phyloP scores from a whole-genome alignment of 1,140 invertebrate species.

The Drosophila parvula region DNA sequence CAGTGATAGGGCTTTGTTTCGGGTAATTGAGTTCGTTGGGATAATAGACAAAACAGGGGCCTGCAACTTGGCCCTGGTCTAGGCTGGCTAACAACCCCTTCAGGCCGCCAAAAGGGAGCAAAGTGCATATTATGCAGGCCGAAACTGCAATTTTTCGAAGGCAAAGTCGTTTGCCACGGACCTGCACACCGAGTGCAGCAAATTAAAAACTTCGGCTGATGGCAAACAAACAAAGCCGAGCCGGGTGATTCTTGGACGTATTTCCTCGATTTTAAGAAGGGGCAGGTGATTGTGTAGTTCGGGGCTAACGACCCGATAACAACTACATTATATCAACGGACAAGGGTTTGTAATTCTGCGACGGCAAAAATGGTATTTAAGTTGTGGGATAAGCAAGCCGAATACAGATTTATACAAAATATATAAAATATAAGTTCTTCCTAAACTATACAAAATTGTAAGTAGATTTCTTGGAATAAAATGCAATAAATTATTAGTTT shows the following conservation, averaged over 20 bases:
- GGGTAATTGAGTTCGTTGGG: slow-evolving; percentile 70
- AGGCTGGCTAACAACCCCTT: slow-evolving; percentile 39
- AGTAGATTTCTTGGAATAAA: not conserved
- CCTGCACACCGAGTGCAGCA: slow-evolving; percentile 26
- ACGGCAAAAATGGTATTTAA: not conserved
- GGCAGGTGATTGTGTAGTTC: not conserved
- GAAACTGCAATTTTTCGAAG: slow-evolving; percentile 67
- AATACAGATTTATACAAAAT: too few species aligned
- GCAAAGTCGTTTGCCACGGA: slow-evolving; percentile 18
- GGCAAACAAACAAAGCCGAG: slow-evolving; percentile 68
- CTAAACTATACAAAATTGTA: not conserved
- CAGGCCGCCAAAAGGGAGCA: slow-evolving; percentile 27
- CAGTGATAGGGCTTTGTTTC: slow-evolving; percentile 53
- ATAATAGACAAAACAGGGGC: slow-evolving; percentile 40
- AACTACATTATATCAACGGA: slow-evolving; percentile 40
- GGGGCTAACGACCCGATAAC: slow-evolving; percentile 59
- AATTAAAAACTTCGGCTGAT: slow-evolving; percentile 79
- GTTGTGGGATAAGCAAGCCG: too few species aligned
- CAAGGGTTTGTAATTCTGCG: not conserved
- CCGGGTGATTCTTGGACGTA: slow-evolving; percentile 65
- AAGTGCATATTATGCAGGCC: slow-evolving; percentile 77
- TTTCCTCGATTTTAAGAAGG: slow-evolving; percentile 50
- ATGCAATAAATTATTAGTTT: not conserved
- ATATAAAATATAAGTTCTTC: not conserved
- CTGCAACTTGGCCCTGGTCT: slow-evolving; percentile 27